Base-by-base conservation (phyloP, 2,888 invertebrate genomes). In the Empis livida region DNA sequence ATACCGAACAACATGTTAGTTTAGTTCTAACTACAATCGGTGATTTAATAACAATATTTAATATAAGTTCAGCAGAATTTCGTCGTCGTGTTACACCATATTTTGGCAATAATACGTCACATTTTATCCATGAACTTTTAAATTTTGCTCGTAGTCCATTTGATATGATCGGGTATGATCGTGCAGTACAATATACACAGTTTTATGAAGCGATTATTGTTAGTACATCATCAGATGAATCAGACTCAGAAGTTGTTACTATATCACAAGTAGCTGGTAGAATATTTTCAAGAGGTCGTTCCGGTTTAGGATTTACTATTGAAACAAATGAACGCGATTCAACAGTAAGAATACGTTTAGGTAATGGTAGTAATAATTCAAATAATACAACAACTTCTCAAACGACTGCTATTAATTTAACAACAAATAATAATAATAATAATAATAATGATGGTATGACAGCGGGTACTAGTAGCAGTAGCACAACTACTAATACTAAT, bases 81-180 rank as follows among this genome's bases (percentile, higher is more conserved):
- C 77, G 79, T 37, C 76, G 79, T 39, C 72, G 79, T 13, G 66
- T 92, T 45, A 73, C 73, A 27, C 78, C 82, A 13, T 84, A 80
- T 62, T 73, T 92, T 51, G 79, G 81, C 16, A 70, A 73, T 1
- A 74, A 81, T 54, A 87, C 91, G 0, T 78, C 80, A 49, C 94
- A 94, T 66, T 95, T 95, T 63, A 76, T 89, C 31, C 92, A 94
- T 63, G 94, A 95, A 62, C 76, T 95, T 51, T 79, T 82, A 57
- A 81, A 80, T 63, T 95, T 85, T 70, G 90, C 94, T 31, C 76
- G 84, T 27, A 90, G 91, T 11, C 88, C 89, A 0, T 88, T 81
- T 63, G 90, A 90, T 61, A 79, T 94, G 78, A 73, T 80, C 46
- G 87, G 84, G n/a, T 87, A 86, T 59, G 87, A 87, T 62, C 73